Percentiles rank a stretch among this genome's conserved stretches.
These are phyloP conservation scores for Sitobion miscanthi DNA, from an alignment of 1,140 invertebrate genomes.

Conservation along the genomic window DNA sequence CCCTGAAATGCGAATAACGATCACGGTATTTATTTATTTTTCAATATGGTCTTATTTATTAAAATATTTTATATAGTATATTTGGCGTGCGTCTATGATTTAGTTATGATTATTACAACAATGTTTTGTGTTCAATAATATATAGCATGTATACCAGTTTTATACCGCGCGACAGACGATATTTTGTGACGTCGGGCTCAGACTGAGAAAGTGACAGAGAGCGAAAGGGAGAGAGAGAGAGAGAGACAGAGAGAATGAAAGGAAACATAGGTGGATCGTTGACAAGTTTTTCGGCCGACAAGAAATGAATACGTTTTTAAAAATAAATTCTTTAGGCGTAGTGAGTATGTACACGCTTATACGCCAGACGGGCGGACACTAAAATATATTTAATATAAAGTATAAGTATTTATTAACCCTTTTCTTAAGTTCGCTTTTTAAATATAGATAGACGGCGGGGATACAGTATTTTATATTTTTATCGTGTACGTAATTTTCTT, in stretches of 20 bases:
- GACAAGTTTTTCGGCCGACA: constrained; percentile 35
- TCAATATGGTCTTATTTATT: not conserved
- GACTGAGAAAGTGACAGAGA: not conserved
- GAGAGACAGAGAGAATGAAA: not conserved
- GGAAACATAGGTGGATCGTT: not conserved
- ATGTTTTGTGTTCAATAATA: not conserved
- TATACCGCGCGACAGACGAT: not conserved
- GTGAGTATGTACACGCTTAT: not conserved
- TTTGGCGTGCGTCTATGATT: not conserved
- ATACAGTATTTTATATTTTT: not conserved
- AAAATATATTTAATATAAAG: not conserved
- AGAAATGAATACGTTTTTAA: constrained; percentile 19
- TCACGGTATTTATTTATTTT: not conserved
- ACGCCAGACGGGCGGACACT: not conserved
- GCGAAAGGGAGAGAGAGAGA: not conserved
- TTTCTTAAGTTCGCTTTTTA: too few relatives aligned
- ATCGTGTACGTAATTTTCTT: not conserved
- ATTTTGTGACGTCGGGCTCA: not conserved
- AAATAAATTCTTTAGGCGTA: constrained; percentile 32
- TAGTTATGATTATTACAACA: not conserved
- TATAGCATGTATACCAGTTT: not conserved
- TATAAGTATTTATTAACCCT: not conserved
- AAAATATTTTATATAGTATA: not conserved
- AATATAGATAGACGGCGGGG: not conserved
- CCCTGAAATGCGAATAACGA: not conserved